Percentiles rank a stretch among this genome's conserved stretches.
These are phyloP conservation scores for Odontamblyopus lacepedii DNA, from an alignment of 2,797 vertebrate genomes.

Conservation along the genomic window DNA sequence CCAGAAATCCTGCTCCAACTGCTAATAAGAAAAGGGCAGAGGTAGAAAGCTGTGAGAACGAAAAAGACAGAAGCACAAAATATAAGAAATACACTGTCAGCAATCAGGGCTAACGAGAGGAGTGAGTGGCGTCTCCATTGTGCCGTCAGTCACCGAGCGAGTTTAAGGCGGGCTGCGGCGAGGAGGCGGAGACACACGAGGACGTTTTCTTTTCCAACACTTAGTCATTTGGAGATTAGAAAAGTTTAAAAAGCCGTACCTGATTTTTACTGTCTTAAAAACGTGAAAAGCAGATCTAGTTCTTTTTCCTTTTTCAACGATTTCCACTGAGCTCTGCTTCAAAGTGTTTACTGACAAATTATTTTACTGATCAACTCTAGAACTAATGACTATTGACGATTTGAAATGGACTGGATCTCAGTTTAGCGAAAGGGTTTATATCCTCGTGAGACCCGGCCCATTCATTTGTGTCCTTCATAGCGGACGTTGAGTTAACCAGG, in stretches of 20 bases:
- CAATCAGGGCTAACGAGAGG: conserved; percentile 57
- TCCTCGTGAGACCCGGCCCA: too few species aligned
- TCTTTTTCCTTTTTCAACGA: too few species aligned
- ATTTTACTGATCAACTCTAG: too few species aligned
- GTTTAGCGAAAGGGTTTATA: too few species aligned
- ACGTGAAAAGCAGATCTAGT: too few species aligned
- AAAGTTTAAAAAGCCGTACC: not conserved
- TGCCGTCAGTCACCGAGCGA: conserved; percentile 45
- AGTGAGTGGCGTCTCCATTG: conserved; percentile 46
- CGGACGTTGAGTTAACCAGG: too few species aligned
- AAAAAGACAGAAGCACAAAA: conserved; percentile 10
- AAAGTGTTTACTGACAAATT: too few species aligned
- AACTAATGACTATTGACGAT: too few species aligned
- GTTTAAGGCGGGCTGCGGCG: conserved; percentile 33
- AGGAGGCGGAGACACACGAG: conserved; percentile 15
- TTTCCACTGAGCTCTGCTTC: too few species aligned
- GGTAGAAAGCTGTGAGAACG: conserved; percentile 24
- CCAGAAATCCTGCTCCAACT: conserved; percentile 37
- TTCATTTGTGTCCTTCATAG: too few species aligned
- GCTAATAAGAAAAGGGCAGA: conserved; percentile 35
- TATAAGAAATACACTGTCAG: conserved; percentile 40
- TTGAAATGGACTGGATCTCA: too few species aligned
- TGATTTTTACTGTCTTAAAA: too few species aligned
- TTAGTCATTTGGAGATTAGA: conserved; percentile 39
- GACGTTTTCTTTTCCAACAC: conserved; percentile 7